These are phyloP conservation scores for Xiphophorus hellerii DNA, from an alignment of 2,113 vertebrate species.

Conservation along the genomic window DNA sequence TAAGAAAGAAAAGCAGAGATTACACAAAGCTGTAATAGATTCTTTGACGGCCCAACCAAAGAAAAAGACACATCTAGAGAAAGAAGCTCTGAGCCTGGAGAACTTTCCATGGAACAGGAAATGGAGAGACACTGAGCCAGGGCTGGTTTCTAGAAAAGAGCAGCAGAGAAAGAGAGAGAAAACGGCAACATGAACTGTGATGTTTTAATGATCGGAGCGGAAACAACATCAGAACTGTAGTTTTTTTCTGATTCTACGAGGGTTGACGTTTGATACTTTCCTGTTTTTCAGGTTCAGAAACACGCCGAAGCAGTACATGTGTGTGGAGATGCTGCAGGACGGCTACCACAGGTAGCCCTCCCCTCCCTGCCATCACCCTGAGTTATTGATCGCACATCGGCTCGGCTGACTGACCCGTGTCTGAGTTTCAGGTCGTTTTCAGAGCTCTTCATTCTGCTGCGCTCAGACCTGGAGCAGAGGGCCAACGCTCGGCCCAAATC, in stretches of 20 bases:
- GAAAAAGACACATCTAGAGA: neutral
- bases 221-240: too few species aligned
- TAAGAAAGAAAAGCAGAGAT: too few species aligned
- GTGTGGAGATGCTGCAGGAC: slow-evolving; percentile 85
- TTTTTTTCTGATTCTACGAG: neutral
- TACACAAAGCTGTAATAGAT: too few species aligned
- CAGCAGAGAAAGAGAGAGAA: too few species aligned
- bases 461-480: slow-evolving; percentile 2
- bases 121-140: neutral
- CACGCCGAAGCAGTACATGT: slow-evolving; percentile 85
- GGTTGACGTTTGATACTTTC: neutral
- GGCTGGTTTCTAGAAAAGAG: neutral
- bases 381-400: too few species aligned
- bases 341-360: slow-evolving; percentile 82
- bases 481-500: neutral
- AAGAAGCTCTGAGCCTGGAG: neutral
- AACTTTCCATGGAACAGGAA: neutral
- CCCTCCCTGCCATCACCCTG: neutral
- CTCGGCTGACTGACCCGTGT: neutral
- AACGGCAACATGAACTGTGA: neutral
- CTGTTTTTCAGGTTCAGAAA: slow-evolving; percentile 81
- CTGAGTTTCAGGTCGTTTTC: slow-evolving; percentile 56
- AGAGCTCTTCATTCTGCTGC: slow-evolving; percentile 45
- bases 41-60: too few species aligned
- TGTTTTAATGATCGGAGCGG: neutral